phyloP scores from a whole-genome alignment of 2,113 vertebrate species.

The Arothron firmamentum region DNA sequence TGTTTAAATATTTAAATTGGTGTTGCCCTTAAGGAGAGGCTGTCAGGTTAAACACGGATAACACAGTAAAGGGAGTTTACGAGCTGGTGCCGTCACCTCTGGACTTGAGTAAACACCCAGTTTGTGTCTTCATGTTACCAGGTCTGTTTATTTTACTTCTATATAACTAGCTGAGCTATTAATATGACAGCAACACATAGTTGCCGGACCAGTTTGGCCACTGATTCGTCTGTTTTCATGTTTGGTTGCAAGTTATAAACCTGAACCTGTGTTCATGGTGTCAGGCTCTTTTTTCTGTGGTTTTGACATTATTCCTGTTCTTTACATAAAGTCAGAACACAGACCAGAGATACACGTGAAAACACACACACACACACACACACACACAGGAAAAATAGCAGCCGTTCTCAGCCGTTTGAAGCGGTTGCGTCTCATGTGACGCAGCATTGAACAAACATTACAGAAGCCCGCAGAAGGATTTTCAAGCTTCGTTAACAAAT shows the following conservation, averaged over 20 bases:
- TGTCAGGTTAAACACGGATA: not conserved
- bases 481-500: too few species aligned
- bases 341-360: too few species aligned
- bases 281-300: too few species aligned
- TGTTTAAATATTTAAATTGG: conserved; percentile 73
- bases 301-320: too few species aligned
- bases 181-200: not conserved
- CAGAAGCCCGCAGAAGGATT: too few species aligned
- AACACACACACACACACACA: too few species aligned
- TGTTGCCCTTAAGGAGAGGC: conserved; percentile 29
- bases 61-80: not conserved
- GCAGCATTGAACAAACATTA: too few species aligned
- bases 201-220: not conserved
- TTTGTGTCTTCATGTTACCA: not conserved
- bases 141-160: not conserved
- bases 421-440: too few species aligned
- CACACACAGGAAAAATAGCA: too few species aligned
- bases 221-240: not conserved
- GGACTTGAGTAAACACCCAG: not conserved
- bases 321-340: too few species aligned
- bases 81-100: not conserved
- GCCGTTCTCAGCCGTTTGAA: too few species aligned
- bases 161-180: not conserved
- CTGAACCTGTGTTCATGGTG: too few species aligned
- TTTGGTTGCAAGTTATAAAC: not conserved